phyloP scores from a whole-genome alignment of 2,888 invertebrate species.

The Eilema sororculum region DNA sequence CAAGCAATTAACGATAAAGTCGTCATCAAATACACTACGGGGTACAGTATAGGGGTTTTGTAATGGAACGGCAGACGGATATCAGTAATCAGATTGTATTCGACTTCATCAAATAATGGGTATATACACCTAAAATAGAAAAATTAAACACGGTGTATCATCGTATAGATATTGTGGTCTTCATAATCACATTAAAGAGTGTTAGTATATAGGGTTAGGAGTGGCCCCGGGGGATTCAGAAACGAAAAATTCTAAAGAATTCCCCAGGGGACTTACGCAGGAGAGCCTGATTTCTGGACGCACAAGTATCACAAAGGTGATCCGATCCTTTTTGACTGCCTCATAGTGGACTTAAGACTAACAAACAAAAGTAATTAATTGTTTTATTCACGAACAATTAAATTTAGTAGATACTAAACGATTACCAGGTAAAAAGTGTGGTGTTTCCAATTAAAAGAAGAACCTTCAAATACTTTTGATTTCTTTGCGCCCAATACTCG shows the following conservation, averaged over 20 bases:
- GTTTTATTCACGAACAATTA: too few relatives aligned
- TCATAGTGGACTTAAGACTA: too few relatives aligned
- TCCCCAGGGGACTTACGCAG: too few relatives aligned
- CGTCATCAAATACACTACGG: constrained; percentile 59
- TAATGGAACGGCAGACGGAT: constrained; percentile 67
- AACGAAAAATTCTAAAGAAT: too few relatives aligned
- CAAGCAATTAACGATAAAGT: constrained; percentile 63
- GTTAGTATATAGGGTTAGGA: too few relatives aligned
- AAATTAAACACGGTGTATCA: neutral
- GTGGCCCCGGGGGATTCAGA: too few relatives aligned
- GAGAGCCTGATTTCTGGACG: too few relatives aligned
- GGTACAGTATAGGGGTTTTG: constrained; percentile 57
- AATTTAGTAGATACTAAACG: neutral
- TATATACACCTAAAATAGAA: constrained; percentile 68
- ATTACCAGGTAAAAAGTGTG: constrained; percentile 71
- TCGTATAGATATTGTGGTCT: too few relatives aligned
- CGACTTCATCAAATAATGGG: constrained; percentile 72
- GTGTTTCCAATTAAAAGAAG: constrained; percentile 67
- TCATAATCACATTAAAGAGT: too few relatives aligned
- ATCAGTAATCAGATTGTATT: constrained; percentile 72
- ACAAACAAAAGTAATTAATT: too few relatives aligned
- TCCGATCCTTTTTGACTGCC: too few relatives aligned
- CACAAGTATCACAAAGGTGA: too few relatives aligned
- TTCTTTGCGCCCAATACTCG: constrained; percentile 64
- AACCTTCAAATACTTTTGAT: constrained; percentile 65